These are phyloP conservation scores for Stenodema calcarata DNA, from an alignment of 2,888 invertebrate genomes.

Conservation along the genomic window DNA sequence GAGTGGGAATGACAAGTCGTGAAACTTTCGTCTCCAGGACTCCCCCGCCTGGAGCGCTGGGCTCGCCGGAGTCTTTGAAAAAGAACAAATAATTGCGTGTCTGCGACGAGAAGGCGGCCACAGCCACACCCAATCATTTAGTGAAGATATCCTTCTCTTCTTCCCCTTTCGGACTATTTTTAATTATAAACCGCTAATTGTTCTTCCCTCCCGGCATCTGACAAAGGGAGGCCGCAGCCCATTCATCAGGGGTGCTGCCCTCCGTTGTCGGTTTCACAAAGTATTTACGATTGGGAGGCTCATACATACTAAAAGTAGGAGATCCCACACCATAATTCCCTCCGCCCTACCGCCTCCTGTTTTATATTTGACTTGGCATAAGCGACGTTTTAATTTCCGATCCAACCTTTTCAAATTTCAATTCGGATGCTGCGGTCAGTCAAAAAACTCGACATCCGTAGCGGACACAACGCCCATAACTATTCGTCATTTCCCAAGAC, in stretches of 20 bases:
- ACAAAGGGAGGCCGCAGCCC: constrained; percentile 33
- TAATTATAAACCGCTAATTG: constrained; percentile 39
- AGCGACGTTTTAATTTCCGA: neutral
- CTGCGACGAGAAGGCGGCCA: constrained; percentile 9
- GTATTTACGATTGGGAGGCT: neutral
- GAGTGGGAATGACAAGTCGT: neutral
- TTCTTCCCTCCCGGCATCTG: neutral
- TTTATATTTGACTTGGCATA: neutral
- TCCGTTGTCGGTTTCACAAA: neutral
- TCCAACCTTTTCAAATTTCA: neutral
- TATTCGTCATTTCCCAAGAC: too few relatives aligned
- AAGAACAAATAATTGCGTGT: constrained; percentile 37
- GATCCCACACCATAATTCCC: neutral
- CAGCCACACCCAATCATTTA: constrained; percentile 40
- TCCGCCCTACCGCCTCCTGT: neutral
- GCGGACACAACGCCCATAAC: too few relatives aligned
- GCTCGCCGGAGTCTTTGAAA: neutral
- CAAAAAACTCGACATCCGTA: too few relatives aligned
- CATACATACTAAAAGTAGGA: neutral
- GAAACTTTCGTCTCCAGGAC: neutral
- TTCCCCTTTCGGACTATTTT: constrained; percentile 16
- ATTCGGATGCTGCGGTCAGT: neutral
- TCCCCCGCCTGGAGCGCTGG: neutral
- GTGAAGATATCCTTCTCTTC: constrained; percentile 21
- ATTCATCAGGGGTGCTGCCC: constrained; percentile 11